phyloP scores from a whole-genome alignment of 2,797 vertebrate genomes.

The Catostomus latipinnis region DNA sequence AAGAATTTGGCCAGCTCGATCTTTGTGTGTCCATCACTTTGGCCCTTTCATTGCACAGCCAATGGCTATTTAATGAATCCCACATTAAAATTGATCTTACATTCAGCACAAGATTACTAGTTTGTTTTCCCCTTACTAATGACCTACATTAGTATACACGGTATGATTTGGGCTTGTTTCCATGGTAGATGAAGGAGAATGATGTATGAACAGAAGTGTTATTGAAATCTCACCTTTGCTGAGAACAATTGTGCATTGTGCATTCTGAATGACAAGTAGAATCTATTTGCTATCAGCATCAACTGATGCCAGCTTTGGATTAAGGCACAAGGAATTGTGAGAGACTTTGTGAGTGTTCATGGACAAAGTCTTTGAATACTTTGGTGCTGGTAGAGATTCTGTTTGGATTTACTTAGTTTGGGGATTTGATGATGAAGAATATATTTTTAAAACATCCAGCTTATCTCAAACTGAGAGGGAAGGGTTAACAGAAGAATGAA shows the following conservation, averaged over 20 bases:
- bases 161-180: background rate
- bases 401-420: slow-evolving; percentile 1
- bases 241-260: slow-evolving; percentile 1
- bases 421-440: slow-evolving; percentile 37
- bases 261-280: slow-evolving; percentile 27
- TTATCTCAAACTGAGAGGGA: slow-evolving; percentile 11
- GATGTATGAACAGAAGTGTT: background rate
- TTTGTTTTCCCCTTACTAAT: background rate
- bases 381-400: slow-evolving; percentile 28
- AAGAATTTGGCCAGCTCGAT: background rate
- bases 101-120: background rate
- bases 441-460: slow-evolving; percentile 25
- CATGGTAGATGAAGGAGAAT: background rate
- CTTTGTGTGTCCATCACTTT: no score
- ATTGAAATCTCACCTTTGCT: slow-evolving; percentile 11
- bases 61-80: slow-evolving; percentile 24
- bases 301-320: background rate
- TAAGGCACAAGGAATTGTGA: background rate
- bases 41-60: slow-evolving; percentile 11
- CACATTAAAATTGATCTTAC: slow-evolving; percentile 16
- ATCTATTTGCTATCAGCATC: slow-evolving; percentile 17
- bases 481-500: background rate
- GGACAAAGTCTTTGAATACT: slow-evolving; percentile 1
- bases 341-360: slow-evolving; percentile 9
- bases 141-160: background rate